Evolutionary conservation across 2,888 invertebrate species (phyloP).

Genomic region (Sinopyrophorus schimmeli): DNA sequence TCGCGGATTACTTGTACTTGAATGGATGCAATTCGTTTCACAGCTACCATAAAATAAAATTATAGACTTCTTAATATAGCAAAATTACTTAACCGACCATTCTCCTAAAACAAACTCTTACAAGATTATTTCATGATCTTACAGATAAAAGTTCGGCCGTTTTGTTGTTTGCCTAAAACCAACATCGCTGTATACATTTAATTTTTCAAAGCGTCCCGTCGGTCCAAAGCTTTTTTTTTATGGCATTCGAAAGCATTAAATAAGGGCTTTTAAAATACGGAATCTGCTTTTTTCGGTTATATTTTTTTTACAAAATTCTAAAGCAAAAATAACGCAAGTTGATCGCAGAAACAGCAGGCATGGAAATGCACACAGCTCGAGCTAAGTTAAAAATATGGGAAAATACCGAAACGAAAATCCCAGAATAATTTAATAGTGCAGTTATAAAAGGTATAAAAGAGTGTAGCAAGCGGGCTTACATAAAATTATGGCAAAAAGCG

Average conservation of each 20-base stretch:
- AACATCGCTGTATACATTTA: too few species aligned
- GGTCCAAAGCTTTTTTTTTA: too few species aligned
- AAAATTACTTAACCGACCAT: conserved; percentile 44
- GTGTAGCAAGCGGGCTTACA: conserved; percentile 32
- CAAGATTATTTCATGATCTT: background rate
- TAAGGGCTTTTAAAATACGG: too few species aligned
- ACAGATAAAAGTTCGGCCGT: too few species aligned
- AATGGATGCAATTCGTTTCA: conserved; percentile 52
- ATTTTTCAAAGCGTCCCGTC: too few species aligned
- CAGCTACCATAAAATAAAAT: conserved; percentile 50
- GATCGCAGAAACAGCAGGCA: conserved; percentile 15
- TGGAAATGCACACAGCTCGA: conserved; percentile 24
- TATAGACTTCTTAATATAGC: conserved; percentile 51
- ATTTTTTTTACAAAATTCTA: too few species aligned
- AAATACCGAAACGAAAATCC: conserved; percentile 32
- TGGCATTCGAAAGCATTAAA: too few species aligned
- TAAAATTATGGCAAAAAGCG: conserved; percentile 38
- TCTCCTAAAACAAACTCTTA: conserved; percentile 4
- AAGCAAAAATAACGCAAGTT: conserved; percentile 21
- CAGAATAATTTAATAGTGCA: conserved; percentile 33
- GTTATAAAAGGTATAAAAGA: conserved; percentile 34
- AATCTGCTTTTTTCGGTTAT: too few species aligned
- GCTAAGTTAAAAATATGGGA: conserved; percentile 30
- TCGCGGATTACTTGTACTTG: conserved; percentile 49
- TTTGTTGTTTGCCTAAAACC: too few species aligned